Percentiles rank a stretch among this genome's conserved stretches.
phyloP scores from a whole-genome alignment of 2,113 vertebrate species.

The Ceuthmochares aereus region DNA sequence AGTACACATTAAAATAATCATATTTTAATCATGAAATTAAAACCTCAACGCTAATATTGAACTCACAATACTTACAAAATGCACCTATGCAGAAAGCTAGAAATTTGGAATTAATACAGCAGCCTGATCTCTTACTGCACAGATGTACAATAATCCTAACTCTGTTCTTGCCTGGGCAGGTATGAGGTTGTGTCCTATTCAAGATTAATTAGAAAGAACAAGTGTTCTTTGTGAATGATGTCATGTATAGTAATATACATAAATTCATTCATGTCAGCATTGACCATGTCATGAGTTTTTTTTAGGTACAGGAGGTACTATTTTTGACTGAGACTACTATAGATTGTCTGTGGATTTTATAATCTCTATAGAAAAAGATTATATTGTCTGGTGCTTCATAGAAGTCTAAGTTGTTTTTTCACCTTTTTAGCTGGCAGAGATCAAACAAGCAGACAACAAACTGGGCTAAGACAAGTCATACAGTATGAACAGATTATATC shows the following conservation, averaged over 20 bases:
- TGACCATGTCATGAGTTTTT: background rate
- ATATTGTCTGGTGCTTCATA: no score
- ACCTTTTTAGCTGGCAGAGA: background rate
- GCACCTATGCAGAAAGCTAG: background rate
- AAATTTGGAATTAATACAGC: background rate
- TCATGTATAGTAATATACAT: background rate
- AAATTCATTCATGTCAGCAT: background rate
- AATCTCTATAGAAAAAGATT: background rate
- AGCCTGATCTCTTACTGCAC: background rate
- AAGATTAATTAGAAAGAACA: constrained; percentile 24
- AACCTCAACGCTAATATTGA: background rate
- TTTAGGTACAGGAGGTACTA: background rate
- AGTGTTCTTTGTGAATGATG: background rate
- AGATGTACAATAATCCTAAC: background rate
- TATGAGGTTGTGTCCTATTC: background rate
- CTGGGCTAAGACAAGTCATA: background rate
- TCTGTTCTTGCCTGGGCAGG: constrained; percentile 33
- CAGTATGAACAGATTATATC: background rate
- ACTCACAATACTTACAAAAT: background rate
- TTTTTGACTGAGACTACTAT: background rate
- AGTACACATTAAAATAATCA: background rate
- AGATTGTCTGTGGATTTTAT: background rate
- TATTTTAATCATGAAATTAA: background rate
- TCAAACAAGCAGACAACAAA: background rate
- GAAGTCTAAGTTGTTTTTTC: background rate